These are phyloP conservation scores for Drosophila nikananu DNA, from an alignment of 1,140 invertebrate genomes.

Conservation along the genomic window DNA sequence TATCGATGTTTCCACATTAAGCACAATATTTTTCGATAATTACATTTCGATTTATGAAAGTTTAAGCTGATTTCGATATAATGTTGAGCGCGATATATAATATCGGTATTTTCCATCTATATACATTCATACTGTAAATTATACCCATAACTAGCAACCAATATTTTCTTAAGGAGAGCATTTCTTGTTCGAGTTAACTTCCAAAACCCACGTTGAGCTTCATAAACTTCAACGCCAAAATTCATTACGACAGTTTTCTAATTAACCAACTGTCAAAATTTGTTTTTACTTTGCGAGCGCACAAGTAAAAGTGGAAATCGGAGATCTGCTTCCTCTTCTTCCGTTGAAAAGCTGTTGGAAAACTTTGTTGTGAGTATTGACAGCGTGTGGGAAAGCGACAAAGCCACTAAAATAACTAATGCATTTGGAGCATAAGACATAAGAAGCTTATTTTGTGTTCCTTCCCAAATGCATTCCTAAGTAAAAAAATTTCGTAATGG, in stretches of 20 bases:
- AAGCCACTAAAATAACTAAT: conserved; percentile 1
- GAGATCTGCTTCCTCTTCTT: conserved; percentile 39
- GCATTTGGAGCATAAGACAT: conserved; percentile 38
- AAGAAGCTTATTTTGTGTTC: conserved; percentile 40
- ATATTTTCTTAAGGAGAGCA: conserved; percentile 1
- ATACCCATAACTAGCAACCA: background rate
- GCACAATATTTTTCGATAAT: background rate
- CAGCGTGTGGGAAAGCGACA: conserved; percentile 53
- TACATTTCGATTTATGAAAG: background rate
- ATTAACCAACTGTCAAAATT: conserved; percentile 65
- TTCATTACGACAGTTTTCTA: conserved; percentile 66
- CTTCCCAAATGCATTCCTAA: conserved; percentile 14
- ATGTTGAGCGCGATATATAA: background rate
- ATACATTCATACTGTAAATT: background rate
- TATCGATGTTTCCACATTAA: background rate
- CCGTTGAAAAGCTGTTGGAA: conserved; percentile 42
- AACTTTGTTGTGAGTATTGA: conserved; percentile 44
- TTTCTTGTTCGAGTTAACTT: conserved; percentile 4
- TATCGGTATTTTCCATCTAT: background rate
- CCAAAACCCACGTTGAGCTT: conserved; percentile 1
- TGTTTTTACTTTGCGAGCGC: conserved; percentile 27
- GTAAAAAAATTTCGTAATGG: conserved; percentile 26
- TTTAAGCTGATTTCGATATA: background rate
- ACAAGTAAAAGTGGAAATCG: conserved; percentile 58
- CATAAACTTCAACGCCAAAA: conserved; percentile 43